phyloP scores from a whole-genome alignment of 2,888 invertebrate species.

The Esperia sulphurella region DNA sequence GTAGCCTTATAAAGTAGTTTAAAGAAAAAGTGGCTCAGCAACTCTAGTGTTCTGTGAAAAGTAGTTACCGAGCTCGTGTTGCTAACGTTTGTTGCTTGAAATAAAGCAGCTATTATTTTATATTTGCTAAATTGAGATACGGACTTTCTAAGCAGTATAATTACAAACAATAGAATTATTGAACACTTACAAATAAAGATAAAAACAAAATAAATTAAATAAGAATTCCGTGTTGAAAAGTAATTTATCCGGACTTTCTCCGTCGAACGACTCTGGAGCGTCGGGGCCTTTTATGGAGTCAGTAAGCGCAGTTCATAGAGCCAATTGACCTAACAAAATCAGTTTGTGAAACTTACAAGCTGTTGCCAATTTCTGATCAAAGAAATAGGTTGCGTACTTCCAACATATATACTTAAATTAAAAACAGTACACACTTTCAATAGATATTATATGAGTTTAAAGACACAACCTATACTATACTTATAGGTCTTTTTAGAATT shows the following conservation, averaged over 20 bases:
- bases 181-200: too few relatives aligned
- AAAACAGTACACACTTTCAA: too few relatives aligned
- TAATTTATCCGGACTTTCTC: slow-evolving; percentile 21
- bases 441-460: too few relatives aligned
- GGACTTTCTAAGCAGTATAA: slow-evolving; percentile 1
- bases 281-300: slow-evolving; percentile 24
- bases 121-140: not conserved
- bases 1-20: slow-evolving; percentile 36
- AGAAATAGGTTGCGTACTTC: not conserved
- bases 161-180: slow-evolving; percentile 11
- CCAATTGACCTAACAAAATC: not conserved
- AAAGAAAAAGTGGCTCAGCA: slow-evolving; percentile 32
- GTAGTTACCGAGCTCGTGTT: not conserved
- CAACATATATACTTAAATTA: too few relatives aligned
- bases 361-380: not conserved
- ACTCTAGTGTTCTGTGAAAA: not conserved
- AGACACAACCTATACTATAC: too few relatives aligned
- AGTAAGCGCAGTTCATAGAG: slow-evolving; percentile 15
- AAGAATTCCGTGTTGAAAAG: slow-evolving; percentile 15
- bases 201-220: too few relatives aligned
- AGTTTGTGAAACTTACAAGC: not conserved
- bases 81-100: slow-evolving; percentile 1
- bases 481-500: too few relatives aligned
- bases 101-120: not conserved
- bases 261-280: slow-evolving; percentile 18